Evolutionary conservation across 2,113 vertebrate species (phyloP).

Genomic region (Takifugu bimaculatus): DNA sequence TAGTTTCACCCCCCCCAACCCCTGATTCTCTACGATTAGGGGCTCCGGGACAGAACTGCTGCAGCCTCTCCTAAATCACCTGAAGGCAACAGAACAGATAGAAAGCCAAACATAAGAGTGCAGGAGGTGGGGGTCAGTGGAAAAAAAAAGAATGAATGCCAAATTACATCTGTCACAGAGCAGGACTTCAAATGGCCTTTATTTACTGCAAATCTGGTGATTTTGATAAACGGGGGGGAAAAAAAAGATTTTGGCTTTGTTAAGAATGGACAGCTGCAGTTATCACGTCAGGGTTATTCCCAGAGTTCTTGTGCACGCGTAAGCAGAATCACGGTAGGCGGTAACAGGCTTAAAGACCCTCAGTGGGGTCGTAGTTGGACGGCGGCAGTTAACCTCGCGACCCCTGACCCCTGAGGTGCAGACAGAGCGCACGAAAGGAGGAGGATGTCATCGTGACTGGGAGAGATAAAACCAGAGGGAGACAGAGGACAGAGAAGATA

Average conservation of each 20-base stretch:
- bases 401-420: conserved; percentile 53
- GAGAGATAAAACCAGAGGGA: conserved; percentile 13
- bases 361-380: conserved; percentile 43
- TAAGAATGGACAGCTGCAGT: background rate
- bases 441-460: background rate
- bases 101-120: conserved; percentile 23
- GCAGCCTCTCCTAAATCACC: conserved; percentile 51
- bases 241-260: background rate
- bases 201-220: background rate
- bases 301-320: conserved; percentile 17
- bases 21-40: conserved; percentile 17
- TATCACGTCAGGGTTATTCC: conserved; percentile 1
- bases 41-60: conserved; percentile 30
- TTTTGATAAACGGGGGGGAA: background rate
- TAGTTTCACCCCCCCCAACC: conserved; percentile 17
- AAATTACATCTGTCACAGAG: conserved; percentile 15
- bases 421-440: conserved; percentile 28
- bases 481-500: conserved; percentile 6
- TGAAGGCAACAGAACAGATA: conserved; percentile 34
- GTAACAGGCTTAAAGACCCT: conserved; percentile 49
- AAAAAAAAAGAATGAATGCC: conserved; percentile 13
- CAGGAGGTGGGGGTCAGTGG: conserved; percentile 17
- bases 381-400: conserved; percentile 42
- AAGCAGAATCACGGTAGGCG: conserved; percentile 12
- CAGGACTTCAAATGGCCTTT: background rate